Evolutionary conservation across 2,113 vertebrate species (phyloP).

Genomic region (Cynoglossus semilaevis): DNA sequence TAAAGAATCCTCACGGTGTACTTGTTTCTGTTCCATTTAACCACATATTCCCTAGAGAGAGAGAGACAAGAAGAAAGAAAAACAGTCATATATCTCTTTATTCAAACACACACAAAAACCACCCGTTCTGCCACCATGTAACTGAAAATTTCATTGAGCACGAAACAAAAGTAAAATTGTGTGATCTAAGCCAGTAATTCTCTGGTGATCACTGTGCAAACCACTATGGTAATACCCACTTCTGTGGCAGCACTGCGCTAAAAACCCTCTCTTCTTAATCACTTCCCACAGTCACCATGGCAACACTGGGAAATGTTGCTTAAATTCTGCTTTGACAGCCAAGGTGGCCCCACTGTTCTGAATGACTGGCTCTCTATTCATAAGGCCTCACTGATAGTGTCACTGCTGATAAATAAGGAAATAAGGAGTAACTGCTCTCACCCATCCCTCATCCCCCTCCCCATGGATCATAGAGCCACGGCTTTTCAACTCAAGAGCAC

Average conservation of each 20-base stretch:
- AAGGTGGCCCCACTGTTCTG: slow-evolving; percentile 64
- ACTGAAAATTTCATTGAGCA: slow-evolving; percentile 30
- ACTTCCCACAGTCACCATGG: slow-evolving; percentile 71
- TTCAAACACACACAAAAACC: slow-evolving; percentile 22
- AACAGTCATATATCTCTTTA: slow-evolving; percentile 49
- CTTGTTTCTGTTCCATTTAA: slow-evolving; percentile 85
- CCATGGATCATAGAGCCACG: slow-evolving; percentile 43
- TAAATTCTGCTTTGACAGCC: slow-evolving; percentile 69
- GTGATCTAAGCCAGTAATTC: slow-evolving; percentile 56
- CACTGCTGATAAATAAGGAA: slow-evolving; percentile 64
- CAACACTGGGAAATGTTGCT: slow-evolving; percentile 69
- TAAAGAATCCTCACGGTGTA: slow-evolving; percentile 83
- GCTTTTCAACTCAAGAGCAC: slow-evolving; percentile 53
- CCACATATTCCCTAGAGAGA: slow-evolving; percentile 84
- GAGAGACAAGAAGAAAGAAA: slow-evolving; percentile 69
- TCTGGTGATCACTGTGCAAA: slow-evolving; percentile 53
- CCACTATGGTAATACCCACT: slow-evolving; percentile 61
- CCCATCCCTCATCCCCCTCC: slow-evolving; percentile 22
- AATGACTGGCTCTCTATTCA: slow-evolving; percentile 66
- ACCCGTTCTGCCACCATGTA: slow-evolving; percentile 12
- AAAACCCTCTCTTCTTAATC: slow-evolving; percentile 68
- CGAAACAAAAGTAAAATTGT: slow-evolving; percentile 24
- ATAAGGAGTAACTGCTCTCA: slow-evolving; percentile 55
- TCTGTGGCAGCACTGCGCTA: slow-evolving; percentile 58
- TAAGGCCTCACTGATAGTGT: slow-evolving; percentile 64